Conservation (phyloP, 2,888 invertebrate species). For the Rugalucina vietnamica region DNA sequence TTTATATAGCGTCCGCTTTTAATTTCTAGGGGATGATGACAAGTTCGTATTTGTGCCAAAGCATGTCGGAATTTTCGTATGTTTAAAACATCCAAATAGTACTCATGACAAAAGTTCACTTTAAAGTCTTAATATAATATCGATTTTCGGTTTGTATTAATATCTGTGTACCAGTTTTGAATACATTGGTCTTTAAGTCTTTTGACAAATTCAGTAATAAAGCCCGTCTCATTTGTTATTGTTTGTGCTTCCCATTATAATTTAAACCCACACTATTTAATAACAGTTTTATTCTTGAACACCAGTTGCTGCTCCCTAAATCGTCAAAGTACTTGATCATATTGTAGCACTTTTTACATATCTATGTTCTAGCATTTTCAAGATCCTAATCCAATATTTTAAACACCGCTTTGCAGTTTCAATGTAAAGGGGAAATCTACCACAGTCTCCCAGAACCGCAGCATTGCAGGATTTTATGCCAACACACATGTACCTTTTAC, state of each 20-base stretch:
- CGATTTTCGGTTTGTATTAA: background rate
- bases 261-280: slow-evolving; percentile 26
- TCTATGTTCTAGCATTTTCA: slow-evolving; percentile 10
- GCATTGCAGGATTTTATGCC: background rate
- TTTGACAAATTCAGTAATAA: background rate
- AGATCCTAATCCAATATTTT: slow-evolving; percentile 24
- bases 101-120: background rate
- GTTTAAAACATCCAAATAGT: background rate
- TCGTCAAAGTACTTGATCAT: slow-evolving; percentile 8
- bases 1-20: background rate
- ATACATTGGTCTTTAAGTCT: background rate
- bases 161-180: background rate
- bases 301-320: slow-evolving; percentile 18
- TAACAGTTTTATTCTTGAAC: background rate
- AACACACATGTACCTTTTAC: background rate
- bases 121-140: background rate
- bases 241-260: background rate
- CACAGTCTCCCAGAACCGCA: slow-evolving; percentile 22
- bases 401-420: slow-evolving; percentile 7
- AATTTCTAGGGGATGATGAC: background rate
- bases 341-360: slow-evolving; percentile 21
- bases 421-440: slow-evolving; percentile 24
- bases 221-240: background rate
- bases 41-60: background rate
- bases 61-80: background rate